Evolutionary conservation across 1,140 invertebrate genomes (phyloP).

Genomic region (Achroia grisella): DNA sequence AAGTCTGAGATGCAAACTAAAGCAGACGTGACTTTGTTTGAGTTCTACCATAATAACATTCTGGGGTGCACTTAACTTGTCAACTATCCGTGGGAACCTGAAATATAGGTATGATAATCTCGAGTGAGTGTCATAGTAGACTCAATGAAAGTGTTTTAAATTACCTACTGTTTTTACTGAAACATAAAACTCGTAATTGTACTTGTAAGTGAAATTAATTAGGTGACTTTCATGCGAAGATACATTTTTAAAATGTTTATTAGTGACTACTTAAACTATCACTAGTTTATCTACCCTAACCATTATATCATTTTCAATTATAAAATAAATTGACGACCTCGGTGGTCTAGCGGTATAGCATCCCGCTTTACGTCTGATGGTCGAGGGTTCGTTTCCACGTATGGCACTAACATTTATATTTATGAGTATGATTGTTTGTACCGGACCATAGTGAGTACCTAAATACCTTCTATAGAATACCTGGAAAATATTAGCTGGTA

Average conservation of each 20-base stretch:
- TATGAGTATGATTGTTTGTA: too few relatives aligned
- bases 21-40: slow-evolving; percentile 56
- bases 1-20: slow-evolving; percentile 57
- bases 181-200: slow-evolving; percentile 2
- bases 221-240: slow-evolving; percentile 22
- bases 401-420: too few relatives aligned
- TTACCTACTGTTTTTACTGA: slow-evolving; percentile 8
- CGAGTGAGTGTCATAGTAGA: slow-evolving; percentile 21
- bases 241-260: slow-evolving; percentile 46
- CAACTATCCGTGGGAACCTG: slow-evolving; percentile 61
- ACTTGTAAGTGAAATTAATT: slow-evolving; percentile 29
- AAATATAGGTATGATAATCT: slow-evolving; percentile 40
- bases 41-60: slow-evolving; percentile 52
- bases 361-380: too few relatives aligned
- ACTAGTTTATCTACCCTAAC: too few relatives aligned
- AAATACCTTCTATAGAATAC: too few relatives aligned
- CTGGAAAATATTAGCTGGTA: too few relatives aligned
- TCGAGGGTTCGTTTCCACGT: too few relatives aligned
- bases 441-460: too few relatives aligned
- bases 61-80: slow-evolving; percentile 44
- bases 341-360: too few relatives aligned
- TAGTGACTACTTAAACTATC: slow-evolving; percentile 45
- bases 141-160: slow-evolving; percentile 20
- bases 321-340: too few relatives aligned
- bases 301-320: too few relatives aligned